These are phyloP conservation scores for Crotalus horridus DNA, from an alignment of 2,113 vertebrate species.

Conservation along the genomic window DNA sequence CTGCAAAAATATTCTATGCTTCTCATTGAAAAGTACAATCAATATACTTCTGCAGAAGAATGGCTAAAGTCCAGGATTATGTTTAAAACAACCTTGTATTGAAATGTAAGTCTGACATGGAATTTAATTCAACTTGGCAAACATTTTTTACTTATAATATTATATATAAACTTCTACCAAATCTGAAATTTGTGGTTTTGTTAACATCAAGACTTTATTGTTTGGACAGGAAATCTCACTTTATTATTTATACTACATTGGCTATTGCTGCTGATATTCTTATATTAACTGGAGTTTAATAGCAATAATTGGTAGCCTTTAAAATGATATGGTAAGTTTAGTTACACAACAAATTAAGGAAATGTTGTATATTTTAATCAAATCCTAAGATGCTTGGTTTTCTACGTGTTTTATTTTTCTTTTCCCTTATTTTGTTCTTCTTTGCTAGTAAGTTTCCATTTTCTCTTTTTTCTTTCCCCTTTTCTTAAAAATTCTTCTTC, in stretches of 20 bases:
- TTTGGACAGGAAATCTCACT: background rate
- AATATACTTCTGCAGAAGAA: background rate
- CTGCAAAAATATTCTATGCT: background rate
- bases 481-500: background rate
- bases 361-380: background rate
- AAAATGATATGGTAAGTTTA: background rate
- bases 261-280: background rate
- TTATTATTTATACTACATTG: background rate
- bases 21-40: background rate
- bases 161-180: background rate
- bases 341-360: background rate
- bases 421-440: background rate
- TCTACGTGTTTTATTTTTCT: background rate
- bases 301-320: background rate
- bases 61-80: background rate
- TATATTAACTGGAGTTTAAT: background rate
- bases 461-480: background rate
- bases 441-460: background rate
- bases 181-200: background rate
- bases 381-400: background rate
- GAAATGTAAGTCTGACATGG: background rate
- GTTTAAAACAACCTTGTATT: background rate
- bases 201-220: background rate
- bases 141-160: background rate
- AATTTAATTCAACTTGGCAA: background rate